Conservation (phyloP, 2,797 vertebrate genomes). For the Falco rusticolus region DNA sequence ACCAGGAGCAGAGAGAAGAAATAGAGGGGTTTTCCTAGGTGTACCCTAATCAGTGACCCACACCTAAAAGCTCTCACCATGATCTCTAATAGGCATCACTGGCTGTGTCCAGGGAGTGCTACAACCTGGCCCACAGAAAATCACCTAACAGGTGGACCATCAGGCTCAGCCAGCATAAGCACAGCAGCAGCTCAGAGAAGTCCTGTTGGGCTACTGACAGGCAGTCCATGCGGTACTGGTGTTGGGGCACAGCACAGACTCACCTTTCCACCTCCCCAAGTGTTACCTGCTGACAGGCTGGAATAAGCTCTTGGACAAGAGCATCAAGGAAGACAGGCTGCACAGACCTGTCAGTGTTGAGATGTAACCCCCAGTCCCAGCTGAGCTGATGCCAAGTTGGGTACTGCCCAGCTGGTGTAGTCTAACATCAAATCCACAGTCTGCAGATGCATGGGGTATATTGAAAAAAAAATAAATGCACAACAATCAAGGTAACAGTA, state of each 20-base stretch:
- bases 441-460: neutral
- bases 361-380: neutral
- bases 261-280: neutral
- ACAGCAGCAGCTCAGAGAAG: neutral
- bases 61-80: neutral
- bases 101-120: neutral
- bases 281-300: neutral
- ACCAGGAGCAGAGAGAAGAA: neutral
- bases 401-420: neutral
- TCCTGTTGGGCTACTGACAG: neutral
- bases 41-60: neutral
- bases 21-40: neutral
- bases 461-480: neutral
- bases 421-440: neutral
- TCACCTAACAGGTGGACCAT: too few species aligned
- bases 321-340: neutral
- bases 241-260: neutral
- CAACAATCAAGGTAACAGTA: neutral
- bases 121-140: too few species aligned
- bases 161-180: neutral
- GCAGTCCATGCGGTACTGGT: accelerated
- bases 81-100: neutral
- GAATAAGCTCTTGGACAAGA: neutral
- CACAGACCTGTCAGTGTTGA: neutral
- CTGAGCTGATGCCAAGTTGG: neutral